Evolutionary conservation across 2,888 invertebrate species (phyloP).

Genomic region (Tiliacea aurago): DNA sequence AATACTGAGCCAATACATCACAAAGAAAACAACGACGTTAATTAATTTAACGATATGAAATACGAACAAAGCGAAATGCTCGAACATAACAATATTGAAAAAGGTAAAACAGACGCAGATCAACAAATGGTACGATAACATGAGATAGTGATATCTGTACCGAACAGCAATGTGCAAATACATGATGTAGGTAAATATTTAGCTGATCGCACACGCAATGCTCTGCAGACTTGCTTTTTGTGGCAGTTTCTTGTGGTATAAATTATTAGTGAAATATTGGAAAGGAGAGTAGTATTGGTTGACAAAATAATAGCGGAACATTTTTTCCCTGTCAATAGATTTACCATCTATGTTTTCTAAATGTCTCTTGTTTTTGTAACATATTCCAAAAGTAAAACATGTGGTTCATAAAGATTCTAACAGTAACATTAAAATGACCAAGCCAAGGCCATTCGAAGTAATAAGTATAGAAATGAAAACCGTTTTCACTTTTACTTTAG

Average conservation of each 20-base stretch:
- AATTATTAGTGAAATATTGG: conserved; percentile 32
- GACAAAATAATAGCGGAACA: conserved; percentile 3
- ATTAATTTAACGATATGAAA: conserved; percentile 40
- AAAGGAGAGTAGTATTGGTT: conserved; percentile 33
- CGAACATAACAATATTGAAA: conserved; percentile 58
- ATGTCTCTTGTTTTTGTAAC: not conserved
- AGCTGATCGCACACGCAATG: conserved; percentile 46
- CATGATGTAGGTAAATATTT: conserved; percentile 52
- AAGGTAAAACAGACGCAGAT: conserved; percentile 75
- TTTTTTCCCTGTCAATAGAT: not conserved
- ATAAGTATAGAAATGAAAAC: not conserved
- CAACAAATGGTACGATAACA: conserved; percentile 69
- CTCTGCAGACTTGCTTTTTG: conserved; percentile 42
- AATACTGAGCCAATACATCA: conserved; percentile 56
- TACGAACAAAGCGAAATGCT: conserved; percentile 62
- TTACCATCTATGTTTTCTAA: no score
- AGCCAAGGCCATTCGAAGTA: conserved; percentile 12
- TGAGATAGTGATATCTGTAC: conserved; percentile 73
- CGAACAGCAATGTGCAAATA: conserved; percentile 69
- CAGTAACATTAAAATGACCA: no score
- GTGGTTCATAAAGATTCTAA: not conserved
- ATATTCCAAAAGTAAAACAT: not conserved
- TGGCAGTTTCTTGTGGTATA: conserved; percentile 34
- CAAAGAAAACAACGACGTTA: conserved; percentile 44
- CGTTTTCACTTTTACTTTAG: conserved; percentile 24